phyloP scores from a whole-genome alignment of 2,888 invertebrate species.

The Platycheirus rosarum region DNA sequence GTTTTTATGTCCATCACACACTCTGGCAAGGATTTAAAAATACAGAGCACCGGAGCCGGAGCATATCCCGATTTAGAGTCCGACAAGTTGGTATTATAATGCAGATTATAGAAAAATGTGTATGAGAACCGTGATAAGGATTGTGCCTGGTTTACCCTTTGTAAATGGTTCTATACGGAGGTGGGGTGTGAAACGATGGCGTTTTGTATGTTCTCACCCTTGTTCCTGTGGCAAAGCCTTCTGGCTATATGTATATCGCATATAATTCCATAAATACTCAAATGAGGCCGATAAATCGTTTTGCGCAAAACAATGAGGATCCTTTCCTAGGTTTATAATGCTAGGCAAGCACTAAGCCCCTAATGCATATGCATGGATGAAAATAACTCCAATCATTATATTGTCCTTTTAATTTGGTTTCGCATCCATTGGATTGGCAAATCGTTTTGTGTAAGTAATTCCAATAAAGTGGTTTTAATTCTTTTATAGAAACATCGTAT shows the following conservation, averaged over 20 bases:
- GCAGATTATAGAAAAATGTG: constrained; percentile 45
- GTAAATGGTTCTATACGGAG: neutral
- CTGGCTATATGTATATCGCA: neutral
- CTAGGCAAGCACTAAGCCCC: constrained; percentile 38
- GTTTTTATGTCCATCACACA: constrained; percentile 52
- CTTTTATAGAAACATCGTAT: too few relatives aligned
- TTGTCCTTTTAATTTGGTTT: constrained; percentile 36
- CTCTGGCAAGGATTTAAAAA: constrained; percentile 23
- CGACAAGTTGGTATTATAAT: constrained; percentile 24
- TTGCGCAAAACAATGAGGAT: constrained; percentile 15
- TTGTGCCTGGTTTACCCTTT: constrained; percentile 35
- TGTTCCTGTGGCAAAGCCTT: constrained; percentile 3
- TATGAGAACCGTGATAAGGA: constrained; percentile 50
- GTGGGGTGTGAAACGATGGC: constrained; percentile 29
- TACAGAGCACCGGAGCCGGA: neutral
- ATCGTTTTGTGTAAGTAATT: constrained; percentile 41
- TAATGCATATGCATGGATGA: constrained; percentile 25
- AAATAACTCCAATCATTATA: constrained; percentile 45
- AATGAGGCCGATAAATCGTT: constrained; percentile 47
- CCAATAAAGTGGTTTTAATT: too few relatives aligned
- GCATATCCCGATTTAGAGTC: neutral
- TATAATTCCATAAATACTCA: constrained; percentile 60
- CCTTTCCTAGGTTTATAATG: constrained; percentile 15
- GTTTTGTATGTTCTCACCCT: constrained; percentile 59
- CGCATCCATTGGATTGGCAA: constrained; percentile 7